Conservation (phyloP, 2,113 vertebrate genomes). For the Lagopus leucura region DNA sequence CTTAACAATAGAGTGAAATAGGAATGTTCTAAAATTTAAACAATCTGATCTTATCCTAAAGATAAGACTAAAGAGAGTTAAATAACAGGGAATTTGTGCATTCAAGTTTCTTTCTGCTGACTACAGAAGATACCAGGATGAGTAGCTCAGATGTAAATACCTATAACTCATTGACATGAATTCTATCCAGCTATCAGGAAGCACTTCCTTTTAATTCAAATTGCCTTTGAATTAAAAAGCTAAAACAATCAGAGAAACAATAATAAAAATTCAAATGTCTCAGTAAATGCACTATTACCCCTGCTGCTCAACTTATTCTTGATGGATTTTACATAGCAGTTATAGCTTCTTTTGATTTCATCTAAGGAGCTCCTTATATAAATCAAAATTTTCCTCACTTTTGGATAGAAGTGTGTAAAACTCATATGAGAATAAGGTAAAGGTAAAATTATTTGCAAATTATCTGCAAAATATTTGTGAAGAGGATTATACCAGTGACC, state of each 20-base stretch:
- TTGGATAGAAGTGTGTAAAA: not conserved
- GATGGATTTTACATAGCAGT: not conserved
- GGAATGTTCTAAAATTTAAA: not conserved
- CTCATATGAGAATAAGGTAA: not conserved
- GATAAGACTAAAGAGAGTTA: not conserved
- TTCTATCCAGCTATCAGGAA: not conserved
- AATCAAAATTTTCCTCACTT: no score
- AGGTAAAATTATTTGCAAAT: not conserved
- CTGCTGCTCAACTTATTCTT: not conserved
- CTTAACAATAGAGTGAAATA: not conserved
- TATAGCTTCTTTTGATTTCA: not conserved
- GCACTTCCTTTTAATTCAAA: not conserved
- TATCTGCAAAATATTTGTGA: not conserved
- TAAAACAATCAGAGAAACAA: not conserved
- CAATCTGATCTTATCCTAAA: not conserved
- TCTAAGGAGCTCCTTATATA: no score
- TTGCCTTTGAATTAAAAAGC: not conserved
- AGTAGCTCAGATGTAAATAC: not conserved
- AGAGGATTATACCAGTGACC: accelerated
- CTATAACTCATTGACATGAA: not conserved
- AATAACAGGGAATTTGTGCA: not conserved
- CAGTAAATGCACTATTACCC: not conserved
- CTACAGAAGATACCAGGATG: not conserved
- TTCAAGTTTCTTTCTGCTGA: not conserved
- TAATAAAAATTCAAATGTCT: not conserved